Conservation (phyloP, 1,140 invertebrate genomes). For the Drosophila melanogaster region Release_6_plus_ISO1_MT NT_033777.3:28783501-28784000, state of each 20-base stretch:
- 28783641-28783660: slow-evolving; percentile 78
- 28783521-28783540: slow-evolving; percentile 6
- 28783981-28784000: no score
- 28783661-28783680: slow-evolving; percentile 58
- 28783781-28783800: slow-evolving; percentile 44
- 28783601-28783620: slow-evolving; percentile 66
- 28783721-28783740: slow-evolving; percentile 82
- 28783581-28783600: slow-evolving; percentile 40
- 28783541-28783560: slow-evolving; percentile 35
- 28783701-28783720: slow-evolving; percentile 69
- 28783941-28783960: no score
- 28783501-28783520: neutral
- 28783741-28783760: slow-evolving; percentile 63
- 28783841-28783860: slow-evolving; percentile 29
- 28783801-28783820: slow-evolving; percentile 81
- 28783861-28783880: slow-evolving; percentile 71
- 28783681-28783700: slow-evolving; percentile 18
- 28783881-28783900: slow-evolving; percentile 24
- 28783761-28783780: slow-evolving; percentile 9
- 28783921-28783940: no score
- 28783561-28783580: slow-evolving; percentile 42
- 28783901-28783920: slow-evolving; percentile 1
- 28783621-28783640: slow-evolving; percentile 80
- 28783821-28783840: slow-evolving; percentile 78
- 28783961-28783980: no score